Percentiles rank a stretch among this genome's conserved stretches.
These are phyloP conservation scores for Sarcophaga peregrina DNA, from an alignment of 1,140 invertebrate species.

Conservation along the genomic window DNA sequence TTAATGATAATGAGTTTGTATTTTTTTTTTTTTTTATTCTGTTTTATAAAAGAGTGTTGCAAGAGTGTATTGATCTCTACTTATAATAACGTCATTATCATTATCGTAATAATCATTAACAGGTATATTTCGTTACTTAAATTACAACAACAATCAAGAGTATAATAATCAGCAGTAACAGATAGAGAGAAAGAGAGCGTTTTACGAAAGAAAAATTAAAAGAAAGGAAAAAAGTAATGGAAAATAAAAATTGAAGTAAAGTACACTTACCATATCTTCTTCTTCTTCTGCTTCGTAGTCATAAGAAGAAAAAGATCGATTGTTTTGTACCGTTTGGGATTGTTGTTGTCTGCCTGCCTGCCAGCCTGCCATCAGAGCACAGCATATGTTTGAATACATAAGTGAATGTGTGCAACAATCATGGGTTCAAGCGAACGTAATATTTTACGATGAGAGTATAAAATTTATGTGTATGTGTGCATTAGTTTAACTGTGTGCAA, in stretches of 20 bases:
- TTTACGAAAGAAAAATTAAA: not conserved
- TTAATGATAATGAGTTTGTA: not conserved
- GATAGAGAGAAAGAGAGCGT: not conserved
- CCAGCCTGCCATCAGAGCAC: not conserved
- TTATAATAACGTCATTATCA: not conserved
- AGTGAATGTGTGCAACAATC: not conserved
- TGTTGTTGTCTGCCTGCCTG: conserved; percentile 10
- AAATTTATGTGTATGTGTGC: not conserved
- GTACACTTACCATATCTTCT: not conserved
- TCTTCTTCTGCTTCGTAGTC: not conserved
- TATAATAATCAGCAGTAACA: not conserved
- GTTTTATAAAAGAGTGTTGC: too few relatives aligned
- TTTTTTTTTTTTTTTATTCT: not conserved
- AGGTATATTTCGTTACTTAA: not conserved
- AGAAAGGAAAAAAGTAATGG: conserved; percentile 17
- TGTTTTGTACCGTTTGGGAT: conserved; percentile 37
- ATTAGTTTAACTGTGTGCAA: not conserved
- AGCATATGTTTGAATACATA: conserved; percentile 4
- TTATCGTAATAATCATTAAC: not conserved
- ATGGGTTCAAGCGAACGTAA: not conserved
- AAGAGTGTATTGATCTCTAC: conserved; percentile 10
- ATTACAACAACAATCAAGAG: not conserved
- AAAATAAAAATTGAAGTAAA: conserved; percentile 15
- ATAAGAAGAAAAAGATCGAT: conserved; percentile 34
- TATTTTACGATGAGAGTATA: not conserved